Base-by-base conservation (phyloP, 2,113 vertebrate species). In the Odobenus rosmarus region DNA sequence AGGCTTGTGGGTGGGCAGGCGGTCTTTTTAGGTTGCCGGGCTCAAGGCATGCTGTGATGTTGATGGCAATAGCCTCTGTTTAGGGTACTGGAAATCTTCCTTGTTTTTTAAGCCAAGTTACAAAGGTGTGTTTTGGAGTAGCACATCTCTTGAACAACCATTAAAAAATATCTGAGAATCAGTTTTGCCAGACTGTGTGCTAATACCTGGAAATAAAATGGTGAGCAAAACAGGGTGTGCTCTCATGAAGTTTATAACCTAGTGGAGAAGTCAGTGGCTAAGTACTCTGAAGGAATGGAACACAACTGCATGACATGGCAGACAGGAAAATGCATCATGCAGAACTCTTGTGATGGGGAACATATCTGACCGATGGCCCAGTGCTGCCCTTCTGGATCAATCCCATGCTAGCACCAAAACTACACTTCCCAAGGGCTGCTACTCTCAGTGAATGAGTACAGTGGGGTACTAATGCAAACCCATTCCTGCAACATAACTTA, bases 81-180 rank as follows among this genome's bases (percentile, higher is more conserved):
- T 24, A 39, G 11, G 15, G 24, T 19, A 81, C 16, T 53, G 21
- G 46, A 46, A 31, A 57, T 51, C 16, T 36, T 91, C 15, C 26
- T 92, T 89, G 15, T 26, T 71, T 95, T 89, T 61, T 39, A 86
- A 86, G 72, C 13, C 64, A 59, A 64, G 36, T 80, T 13, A 31
- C 69, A 49, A 85, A 91, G 21, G 3, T 57, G 39, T 51, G 13
- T 55, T 85, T 77, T 76, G 64, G 53, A 76, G 57, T 53, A 79
- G n/a, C 53, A 77, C 7, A 11, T 95, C 64, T 93, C 80, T 88
- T 93, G 55, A 64, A 74, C 36, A 87, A 57, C 67, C 33, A 36
- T 86, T 80, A 77, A 92, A 87, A 82, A 31, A 76, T 18, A 94
- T 59, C 84, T 71, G 24, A 86, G 49, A 92, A 57, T 69, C n/a